Evolutionary conservation across 2,797 vertebrate genomes (phyloP).

Genomic region (Lemur catta): DNA sequence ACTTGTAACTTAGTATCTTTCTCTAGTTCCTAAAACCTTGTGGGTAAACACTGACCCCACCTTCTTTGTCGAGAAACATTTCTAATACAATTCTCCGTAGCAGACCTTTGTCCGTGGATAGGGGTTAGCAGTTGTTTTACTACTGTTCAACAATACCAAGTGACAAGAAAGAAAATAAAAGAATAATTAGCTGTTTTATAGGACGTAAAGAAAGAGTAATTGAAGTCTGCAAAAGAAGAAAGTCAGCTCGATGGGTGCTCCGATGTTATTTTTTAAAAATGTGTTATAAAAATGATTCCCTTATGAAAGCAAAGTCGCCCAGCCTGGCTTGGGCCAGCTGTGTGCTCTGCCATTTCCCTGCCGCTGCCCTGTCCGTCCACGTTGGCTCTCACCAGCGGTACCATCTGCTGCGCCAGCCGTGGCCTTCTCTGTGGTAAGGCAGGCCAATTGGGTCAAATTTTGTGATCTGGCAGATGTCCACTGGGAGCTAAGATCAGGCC

Average conservation of each 20-base stretch:
- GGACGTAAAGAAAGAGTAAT: neutral
- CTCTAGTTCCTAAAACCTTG: neutral
- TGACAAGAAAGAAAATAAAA: slow-evolving; percentile 33
- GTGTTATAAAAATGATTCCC: neutral
- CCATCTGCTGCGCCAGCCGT: slow-evolving; percentile 56
- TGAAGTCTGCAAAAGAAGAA: neutral
- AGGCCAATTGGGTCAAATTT: slow-evolving; percentile 71
- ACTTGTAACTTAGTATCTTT: slow-evolving; percentile 22
- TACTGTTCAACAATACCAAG: neutral
- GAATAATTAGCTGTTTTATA: slow-evolving; percentile 25
- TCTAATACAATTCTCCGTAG: neutral
- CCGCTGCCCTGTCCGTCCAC: neutral
- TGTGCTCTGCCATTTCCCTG: neutral
- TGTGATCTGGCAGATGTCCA: slow-evolving; percentile 71
- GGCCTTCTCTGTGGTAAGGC: slow-evolving; percentile 36
- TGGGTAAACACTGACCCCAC: neutral
- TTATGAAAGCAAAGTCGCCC: neutral
- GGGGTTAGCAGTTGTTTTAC: neutral
- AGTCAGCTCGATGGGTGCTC: neutral
- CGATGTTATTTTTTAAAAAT: neutral
- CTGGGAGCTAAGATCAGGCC: slow-evolving; percentile 57
- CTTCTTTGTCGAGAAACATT: neutral
- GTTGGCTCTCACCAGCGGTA: slow-evolving; percentile 28
- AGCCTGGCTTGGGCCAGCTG: neutral
- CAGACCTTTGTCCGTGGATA: neutral